Evolutionary conservation across 2,888 invertebrate species (phyloP).

Genomic region (Campoplex capitator): DNA sequence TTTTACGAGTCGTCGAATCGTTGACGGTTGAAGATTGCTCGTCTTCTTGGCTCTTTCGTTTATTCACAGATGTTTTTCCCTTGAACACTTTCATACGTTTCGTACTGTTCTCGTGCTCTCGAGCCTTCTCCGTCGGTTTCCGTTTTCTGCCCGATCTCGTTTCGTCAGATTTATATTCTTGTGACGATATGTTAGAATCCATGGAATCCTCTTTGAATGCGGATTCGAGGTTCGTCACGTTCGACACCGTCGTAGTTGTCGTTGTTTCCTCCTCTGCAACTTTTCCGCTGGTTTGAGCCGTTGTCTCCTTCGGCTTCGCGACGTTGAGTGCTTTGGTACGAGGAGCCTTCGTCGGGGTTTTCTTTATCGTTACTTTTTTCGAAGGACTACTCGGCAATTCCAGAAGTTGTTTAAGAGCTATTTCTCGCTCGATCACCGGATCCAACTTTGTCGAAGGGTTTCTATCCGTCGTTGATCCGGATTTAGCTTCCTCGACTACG

Average conservation of each 20-base stretch:
- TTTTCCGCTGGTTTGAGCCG: conserved; percentile 20
- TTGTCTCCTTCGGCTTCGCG: conserved; percentile 69
- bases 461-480: conserved; percentile 21
- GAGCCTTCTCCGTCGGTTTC: conserved; percentile 82
- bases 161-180: conserved; percentile 75
- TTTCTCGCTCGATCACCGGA: conserved; percentile 85
- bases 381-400: conserved; percentile 83
- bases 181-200: conserved; percentile 40
- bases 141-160: conserved; percentile 82
- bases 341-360: conserved; percentile 43
- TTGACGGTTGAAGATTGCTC: conserved; percentile 22
- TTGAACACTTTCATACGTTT: conserved; percentile 81
- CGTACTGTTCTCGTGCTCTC: conserved; percentile 79
- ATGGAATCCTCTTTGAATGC: conserved; percentile 30
- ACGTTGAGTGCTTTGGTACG: conserved; percentile 44
- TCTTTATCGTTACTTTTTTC: conserved; percentile 72
- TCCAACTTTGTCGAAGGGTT: conserved; percentile 78
- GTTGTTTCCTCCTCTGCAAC: conserved; percentile 56
- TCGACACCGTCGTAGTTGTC: conserved; percentile 33
- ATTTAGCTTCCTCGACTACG: conserved; percentile 61
- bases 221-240: conserved; percentile 25
- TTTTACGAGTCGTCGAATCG: conserved; percentile 14
- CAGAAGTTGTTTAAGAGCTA: conserved; percentile 86
- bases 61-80: conserved; percentile 67
- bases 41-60: conserved; percentile 45